A percentile compares a stretch with the other conserved stretches of the same genome.
Evolutionary conservation across 2,797 vertebrate genomes (phyloP).

Genomic region (Paramormyrops hopkinsi): DNA sequence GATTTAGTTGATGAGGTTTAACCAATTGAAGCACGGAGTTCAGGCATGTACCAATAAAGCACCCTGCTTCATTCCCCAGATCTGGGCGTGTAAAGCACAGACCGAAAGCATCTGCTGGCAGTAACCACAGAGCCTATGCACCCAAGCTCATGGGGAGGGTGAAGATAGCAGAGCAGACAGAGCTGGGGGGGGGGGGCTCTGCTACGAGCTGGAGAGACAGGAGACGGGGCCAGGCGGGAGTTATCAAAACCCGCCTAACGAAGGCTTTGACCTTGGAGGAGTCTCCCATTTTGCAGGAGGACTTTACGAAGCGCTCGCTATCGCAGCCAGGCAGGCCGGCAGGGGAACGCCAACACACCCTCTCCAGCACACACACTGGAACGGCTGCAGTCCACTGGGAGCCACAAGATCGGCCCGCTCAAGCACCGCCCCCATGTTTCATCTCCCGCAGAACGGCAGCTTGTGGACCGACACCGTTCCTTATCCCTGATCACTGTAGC

Average conservation of each 20-base stretch:
- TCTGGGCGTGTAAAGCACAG: background rate
- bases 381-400: background rate
- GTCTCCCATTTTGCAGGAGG: background rate
- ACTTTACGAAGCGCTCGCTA: background rate
- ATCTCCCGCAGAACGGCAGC: background rate
- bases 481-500: background rate
- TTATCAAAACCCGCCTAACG: background rate
- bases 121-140: background rate
- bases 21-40: background rate
- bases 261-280: background rate
- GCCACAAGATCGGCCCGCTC: background rate
- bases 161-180: background rate
- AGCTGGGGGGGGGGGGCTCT: background rate
- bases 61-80: background rate
- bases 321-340: background rate
- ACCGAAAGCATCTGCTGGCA: background rate
- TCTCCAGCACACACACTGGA: background rate
- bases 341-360: background rate
- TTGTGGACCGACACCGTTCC: background rate
- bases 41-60: background rate
- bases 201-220: background rate
- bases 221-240: background rate
- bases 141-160: background rate
- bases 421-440: background rate
- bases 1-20: background rate